These are phyloP conservation scores for Lepidocyrtoides sp. DNA, from an alignment of 2,888 invertebrate species.

Conservation along the genomic window DNA sequence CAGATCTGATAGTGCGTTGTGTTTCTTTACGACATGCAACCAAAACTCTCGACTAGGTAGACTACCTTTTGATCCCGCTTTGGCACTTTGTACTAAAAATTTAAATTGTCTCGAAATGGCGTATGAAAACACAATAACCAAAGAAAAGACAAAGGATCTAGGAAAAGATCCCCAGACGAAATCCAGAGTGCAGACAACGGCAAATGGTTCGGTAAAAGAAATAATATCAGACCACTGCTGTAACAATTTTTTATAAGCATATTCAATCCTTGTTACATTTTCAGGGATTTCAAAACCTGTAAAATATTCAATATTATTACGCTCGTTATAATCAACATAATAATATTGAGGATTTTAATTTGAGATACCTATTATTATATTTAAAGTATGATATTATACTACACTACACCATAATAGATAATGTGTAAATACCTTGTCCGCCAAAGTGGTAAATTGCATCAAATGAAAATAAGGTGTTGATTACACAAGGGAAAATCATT, in stretches of 20 bases:
- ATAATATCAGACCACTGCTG: slow-evolving; percentile 16
- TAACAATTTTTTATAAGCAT: background rate
- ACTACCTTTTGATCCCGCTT: background rate
- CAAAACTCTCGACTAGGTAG: background rate
- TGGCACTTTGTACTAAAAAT: background rate
- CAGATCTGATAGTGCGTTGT: slow-evolving; percentile 45
- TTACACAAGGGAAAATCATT: slow-evolving; percentile 24
- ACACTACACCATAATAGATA: no score
- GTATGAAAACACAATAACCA: slow-evolving; percentile 27
- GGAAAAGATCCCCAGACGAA: slow-evolving; percentile 53
- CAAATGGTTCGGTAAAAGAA: background rate
- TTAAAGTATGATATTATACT: no score
- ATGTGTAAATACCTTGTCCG: slow-evolving; percentile 52
- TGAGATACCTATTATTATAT: no score
- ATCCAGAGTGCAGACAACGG: slow-evolving; percentile 10
- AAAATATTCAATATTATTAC: no score
- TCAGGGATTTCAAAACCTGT: background rate
- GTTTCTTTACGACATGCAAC: slow-evolving; percentile 16
- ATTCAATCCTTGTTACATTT: slow-evolving; percentile 3
- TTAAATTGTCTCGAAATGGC: slow-evolving; percentile 60
- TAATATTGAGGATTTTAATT: no score
- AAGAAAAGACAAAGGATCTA: slow-evolving; percentile 12
- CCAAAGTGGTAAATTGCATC: slow-evolving; percentile 36
- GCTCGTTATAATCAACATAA: no score
- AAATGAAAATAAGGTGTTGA: slow-evolving; percentile 38